Evolutionary conservation across 2,113 vertebrate species (phyloP).

Genomic region (Apeltes quadracus): DNA sequence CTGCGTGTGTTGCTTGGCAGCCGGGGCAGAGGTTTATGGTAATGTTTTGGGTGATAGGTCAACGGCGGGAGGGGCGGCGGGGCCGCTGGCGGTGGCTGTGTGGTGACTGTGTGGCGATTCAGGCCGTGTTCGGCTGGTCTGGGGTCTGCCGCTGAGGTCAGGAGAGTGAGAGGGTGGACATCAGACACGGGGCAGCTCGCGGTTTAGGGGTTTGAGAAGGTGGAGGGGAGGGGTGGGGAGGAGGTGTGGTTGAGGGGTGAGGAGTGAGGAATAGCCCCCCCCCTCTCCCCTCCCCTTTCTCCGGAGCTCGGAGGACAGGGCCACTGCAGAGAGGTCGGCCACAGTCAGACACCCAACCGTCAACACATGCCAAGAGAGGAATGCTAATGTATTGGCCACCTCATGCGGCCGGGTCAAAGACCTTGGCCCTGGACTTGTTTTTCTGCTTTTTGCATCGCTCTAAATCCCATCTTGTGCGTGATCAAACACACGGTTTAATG

Average conservation of each 20-base stretch:
- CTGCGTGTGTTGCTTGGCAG: slow-evolving; percentile 72
- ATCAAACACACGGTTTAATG: slow-evolving; percentile 48
- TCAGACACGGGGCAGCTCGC: slow-evolving; percentile 67
- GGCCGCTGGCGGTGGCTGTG: slow-evolving; percentile 61
- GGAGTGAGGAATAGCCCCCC: slow-evolving; percentile 16
- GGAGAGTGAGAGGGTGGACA: slow-evolving; percentile 51
- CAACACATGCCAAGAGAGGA: slow-evolving; percentile 65
- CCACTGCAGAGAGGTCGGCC: slow-evolving; percentile 54
- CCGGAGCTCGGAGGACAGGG: slow-evolving; percentile 46
- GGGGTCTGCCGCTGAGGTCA: slow-evolving; percentile 65
- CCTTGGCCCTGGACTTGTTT: slow-evolving; percentile 54
- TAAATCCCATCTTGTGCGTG: slow-evolving; percentile 46
- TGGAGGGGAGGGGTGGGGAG: slow-evolving; percentile 7
- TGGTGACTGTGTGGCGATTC: slow-evolving; percentile 67
- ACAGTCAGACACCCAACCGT: slow-evolving; percentile 49
- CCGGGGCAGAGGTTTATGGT: slow-evolving; percentile 65
- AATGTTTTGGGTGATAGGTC: slow-evolving; percentile 76
- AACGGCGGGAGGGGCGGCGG: slow-evolving; percentile 57
- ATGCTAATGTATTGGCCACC: slow-evolving; percentile 65
- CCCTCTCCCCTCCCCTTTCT: slow-evolving; percentile 11
- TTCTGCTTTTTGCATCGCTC: slow-evolving; percentile 53
- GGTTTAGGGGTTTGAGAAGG: slow-evolving; percentile 45
- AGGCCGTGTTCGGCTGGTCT: slow-evolving; percentile 60
- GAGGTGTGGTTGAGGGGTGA: slow-evolving; percentile 20
- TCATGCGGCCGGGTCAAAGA: slow-evolving; percentile 57